Conservation (phyloP, 1,140 invertebrate species). For the Brachystomella parvula region DNA sequence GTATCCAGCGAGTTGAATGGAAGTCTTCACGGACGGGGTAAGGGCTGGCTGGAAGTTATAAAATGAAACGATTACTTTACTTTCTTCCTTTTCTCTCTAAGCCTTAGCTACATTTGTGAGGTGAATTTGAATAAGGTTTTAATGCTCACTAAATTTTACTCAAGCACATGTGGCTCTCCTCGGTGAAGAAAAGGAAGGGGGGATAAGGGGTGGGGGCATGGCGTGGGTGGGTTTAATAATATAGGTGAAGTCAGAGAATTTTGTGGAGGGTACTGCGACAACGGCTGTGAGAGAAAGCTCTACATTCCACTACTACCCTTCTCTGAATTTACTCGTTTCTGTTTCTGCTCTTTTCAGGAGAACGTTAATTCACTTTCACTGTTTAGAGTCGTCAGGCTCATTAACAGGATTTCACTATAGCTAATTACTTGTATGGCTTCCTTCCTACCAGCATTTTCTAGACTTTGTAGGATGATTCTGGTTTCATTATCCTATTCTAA, state of each 20-base stretch:
- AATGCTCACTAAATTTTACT: neutral
- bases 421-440: neutral
- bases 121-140: constrained; percentile 11
- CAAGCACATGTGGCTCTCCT: neutral
- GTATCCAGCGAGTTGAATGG: constrained; percentile 92
- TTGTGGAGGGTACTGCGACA: neutral
- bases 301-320: neutral
- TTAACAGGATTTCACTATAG: neutral
- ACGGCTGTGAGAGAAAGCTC: no score
- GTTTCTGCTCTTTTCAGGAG: neutral
- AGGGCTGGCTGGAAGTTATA: constrained; percentile 40
- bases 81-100: neutral
- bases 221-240: neutral
- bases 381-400: neutral
- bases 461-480: neutral
- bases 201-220: neutral
- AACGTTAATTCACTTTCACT: neutral
- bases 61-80: neutral
- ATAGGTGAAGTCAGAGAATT: neutral
- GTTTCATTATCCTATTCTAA: no score
- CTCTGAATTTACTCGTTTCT: neutral
- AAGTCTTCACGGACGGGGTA: constrained; percentile 81
- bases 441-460: neutral
- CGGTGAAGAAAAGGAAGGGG: neutral
- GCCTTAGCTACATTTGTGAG: neutral